Percentiles rank a stretch among this genome's conserved stretches.
phyloP scores from a whole-genome alignment of 2,113 vertebrate species.

The Physeter macrocephalus region DNA sequence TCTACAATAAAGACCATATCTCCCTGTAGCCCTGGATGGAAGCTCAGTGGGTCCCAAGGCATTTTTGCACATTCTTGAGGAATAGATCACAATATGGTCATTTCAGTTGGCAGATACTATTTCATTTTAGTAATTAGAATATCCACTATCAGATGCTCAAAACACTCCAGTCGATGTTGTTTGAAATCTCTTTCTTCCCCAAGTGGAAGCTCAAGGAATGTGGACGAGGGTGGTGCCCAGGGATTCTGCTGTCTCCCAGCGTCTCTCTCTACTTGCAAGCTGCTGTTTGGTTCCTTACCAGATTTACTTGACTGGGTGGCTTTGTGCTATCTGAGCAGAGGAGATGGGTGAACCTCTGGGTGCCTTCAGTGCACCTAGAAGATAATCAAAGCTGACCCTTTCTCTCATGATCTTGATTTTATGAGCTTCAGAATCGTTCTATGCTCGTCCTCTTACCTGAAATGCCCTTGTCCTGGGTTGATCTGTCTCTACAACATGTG shows the following conservation, averaged over 20 bases:
- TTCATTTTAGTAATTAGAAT: not conserved
- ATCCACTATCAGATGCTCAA: not conserved
- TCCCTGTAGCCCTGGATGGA: not conserved
- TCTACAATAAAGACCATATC: not conserved
- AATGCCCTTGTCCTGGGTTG: not conserved
- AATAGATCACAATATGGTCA: not conserved
- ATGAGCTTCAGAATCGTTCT: not conserved
- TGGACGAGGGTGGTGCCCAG: rapidly evolving
- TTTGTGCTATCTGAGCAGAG: not conserved
- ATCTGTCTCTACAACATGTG: not conserved
- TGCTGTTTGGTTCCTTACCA: not conserved
- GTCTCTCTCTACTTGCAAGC: not conserved
- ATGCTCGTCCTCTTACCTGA: not conserved
- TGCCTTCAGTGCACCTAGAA: not conserved
- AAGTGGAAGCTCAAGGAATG: not conserved
- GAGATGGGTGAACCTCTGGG: not conserved
- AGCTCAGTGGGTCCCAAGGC: not conserved
- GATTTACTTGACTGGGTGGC: not conserved
- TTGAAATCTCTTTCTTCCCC: not conserved
- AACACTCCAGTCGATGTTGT: not conserved
- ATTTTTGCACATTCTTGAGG: not conserved
- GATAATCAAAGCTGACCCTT: not conserved
- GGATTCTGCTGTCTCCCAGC: not conserved
- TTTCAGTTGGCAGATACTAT: not conserved
- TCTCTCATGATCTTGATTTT: not conserved